These are phyloP conservation scores for Argynnis bischoffii DNA, from an alignment of 2,888 invertebrate genomes.

Conservation along the genomic window DNA sequence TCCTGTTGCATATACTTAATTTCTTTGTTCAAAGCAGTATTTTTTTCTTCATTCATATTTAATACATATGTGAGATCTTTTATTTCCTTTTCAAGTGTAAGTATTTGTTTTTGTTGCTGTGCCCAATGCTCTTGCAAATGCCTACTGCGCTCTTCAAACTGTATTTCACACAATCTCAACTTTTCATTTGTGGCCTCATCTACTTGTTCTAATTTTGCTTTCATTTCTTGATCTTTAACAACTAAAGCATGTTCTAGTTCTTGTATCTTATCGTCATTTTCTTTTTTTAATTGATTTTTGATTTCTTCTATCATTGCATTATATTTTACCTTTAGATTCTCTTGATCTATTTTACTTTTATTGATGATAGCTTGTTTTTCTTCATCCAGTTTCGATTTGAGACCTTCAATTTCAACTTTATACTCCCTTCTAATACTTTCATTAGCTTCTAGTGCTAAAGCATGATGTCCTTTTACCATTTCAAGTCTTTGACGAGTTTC, in stretches of 20 bases:
- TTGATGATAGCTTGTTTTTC: conserved; percentile 67
- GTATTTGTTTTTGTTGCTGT: conserved; percentile 62
- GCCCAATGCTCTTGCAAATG: conserved; percentile 66
- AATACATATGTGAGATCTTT: conserved; percentile 62
- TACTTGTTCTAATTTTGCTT: conserved; percentile 74
- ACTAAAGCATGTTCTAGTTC: conserved; percentile 62
- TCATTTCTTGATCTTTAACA: conserved; percentile 68
- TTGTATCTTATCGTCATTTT: conserved; percentile 63
- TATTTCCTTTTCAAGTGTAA: conserved; percentile 62
- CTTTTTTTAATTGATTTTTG: conserved; percentile 61
- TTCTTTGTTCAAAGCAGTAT: conserved; percentile 57
- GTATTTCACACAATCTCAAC: conserved; percentile 72
- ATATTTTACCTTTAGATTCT: conserved; percentile 64
- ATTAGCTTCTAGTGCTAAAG: conserved; percentile 75
- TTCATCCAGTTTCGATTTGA: conserved; percentile 73
- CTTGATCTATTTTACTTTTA: conserved; percentile 67
- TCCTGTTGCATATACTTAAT: conserved; percentile 57
- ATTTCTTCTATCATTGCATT: conserved; percentile 60
- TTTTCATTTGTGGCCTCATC: conserved; percentile 74
- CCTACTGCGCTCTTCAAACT: conserved; percentile 71
- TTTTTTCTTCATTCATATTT: conserved; percentile 59
- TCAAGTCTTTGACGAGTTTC: conserved; percentile 73
- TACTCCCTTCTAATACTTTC: conserved; percentile 78
- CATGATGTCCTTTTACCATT: conserved; percentile 79
- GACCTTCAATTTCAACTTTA: conserved; percentile 70